A percentile compares a stretch with the other conserved stretches of the same genome.
These are phyloP conservation scores for Uropetala carovei DNA, from an alignment of 2,888 invertebrate genomes.

Conservation along the genomic window DNA sequence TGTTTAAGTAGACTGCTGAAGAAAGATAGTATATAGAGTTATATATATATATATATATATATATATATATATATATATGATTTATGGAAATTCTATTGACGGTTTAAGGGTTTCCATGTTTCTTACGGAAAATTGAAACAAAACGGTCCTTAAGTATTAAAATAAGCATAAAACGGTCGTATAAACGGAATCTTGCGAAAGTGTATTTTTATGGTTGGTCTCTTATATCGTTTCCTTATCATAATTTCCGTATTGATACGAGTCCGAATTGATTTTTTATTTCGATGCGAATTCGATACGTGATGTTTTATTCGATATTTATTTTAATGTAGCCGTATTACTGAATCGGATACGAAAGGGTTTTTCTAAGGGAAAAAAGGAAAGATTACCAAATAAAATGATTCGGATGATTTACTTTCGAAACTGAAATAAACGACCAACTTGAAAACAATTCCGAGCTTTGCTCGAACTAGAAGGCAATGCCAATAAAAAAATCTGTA, in stretches of 20 bases:
- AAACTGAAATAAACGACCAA: not conserved
- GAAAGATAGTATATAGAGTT: too few relatives aligned
- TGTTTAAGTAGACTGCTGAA: too few relatives aligned
- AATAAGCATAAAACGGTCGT: not conserved
- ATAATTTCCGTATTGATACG: not conserved
- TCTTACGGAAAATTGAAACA: not conserved
- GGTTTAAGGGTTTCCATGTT: too few relatives aligned
- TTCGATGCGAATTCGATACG: not conserved
- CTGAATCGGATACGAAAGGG: not conserved
- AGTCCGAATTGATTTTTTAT: not conserved
- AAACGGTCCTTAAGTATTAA: not conserved
- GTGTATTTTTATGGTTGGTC: not conserved
- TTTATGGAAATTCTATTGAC: too few relatives aligned
- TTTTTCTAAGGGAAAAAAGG: not conserved
- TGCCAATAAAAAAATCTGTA: conserved; percentile 1
- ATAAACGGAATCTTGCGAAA: not conserved
- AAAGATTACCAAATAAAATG: not conserved
- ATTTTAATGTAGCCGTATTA: too few relatives aligned
- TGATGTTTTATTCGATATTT: not conserved
- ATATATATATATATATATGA: too few relatives aligned
- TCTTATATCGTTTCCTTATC: not conserved
- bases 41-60: too few relatives aligned
- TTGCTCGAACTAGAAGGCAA: not conserved
- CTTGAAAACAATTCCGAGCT: not conserved
- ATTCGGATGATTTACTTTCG: not conserved